Percentiles rank a stretch among this genome's conserved stretches.
phyloP scores from a whole-genome alignment of 2,888 invertebrate species.

The Proisotoma minuta region DNA sequence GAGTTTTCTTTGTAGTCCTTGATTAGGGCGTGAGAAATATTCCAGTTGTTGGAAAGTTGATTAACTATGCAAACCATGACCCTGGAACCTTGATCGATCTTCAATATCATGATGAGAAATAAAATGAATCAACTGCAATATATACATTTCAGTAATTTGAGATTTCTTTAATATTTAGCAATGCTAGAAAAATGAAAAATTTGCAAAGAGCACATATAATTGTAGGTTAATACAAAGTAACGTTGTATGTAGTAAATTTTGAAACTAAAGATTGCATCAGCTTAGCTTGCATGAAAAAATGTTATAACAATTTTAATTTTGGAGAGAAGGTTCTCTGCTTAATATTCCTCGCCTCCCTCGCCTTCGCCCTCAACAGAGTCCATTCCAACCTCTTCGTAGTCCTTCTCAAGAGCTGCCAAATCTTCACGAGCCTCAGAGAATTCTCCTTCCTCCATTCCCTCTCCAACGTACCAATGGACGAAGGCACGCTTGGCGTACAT shows the following conservation, averaged over 20 bases:
- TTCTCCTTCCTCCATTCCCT: slow-evolving; percentile 80
- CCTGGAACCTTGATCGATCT: no score
- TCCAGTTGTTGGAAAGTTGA: neutral
- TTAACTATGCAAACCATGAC: no score
- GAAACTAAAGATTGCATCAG: no score
- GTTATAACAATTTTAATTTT: neutral
- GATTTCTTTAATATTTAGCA: neutral
- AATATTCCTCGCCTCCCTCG: slow-evolving; percentile 56
- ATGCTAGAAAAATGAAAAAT: neutral
- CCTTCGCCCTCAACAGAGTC: slow-evolving; percentile 75
- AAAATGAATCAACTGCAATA: no score
- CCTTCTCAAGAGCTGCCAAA: slow-evolving; percentile 66
- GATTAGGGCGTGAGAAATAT: neutral
- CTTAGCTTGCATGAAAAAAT: neutral
- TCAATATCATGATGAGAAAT: no score
- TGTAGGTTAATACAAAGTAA: no score
- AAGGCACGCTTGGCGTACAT: slow-evolving; percentile 97
- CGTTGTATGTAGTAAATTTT: no score
- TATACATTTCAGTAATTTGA: no score
- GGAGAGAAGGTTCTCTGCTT: slow-evolving; percentile 9
- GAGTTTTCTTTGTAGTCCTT: neutral
- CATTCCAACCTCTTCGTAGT: slow-evolving; percentile 69
- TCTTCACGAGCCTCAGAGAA: slow-evolving; percentile 77
- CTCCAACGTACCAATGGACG: slow-evolving; percentile 76
- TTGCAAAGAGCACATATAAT: no score